A percentile compares a stretch with the other conserved stretches of the same genome.
Evolutionary conservation across 1,140 invertebrate species (phyloP).

Genomic region (Zaprionus vittiger): DNA sequence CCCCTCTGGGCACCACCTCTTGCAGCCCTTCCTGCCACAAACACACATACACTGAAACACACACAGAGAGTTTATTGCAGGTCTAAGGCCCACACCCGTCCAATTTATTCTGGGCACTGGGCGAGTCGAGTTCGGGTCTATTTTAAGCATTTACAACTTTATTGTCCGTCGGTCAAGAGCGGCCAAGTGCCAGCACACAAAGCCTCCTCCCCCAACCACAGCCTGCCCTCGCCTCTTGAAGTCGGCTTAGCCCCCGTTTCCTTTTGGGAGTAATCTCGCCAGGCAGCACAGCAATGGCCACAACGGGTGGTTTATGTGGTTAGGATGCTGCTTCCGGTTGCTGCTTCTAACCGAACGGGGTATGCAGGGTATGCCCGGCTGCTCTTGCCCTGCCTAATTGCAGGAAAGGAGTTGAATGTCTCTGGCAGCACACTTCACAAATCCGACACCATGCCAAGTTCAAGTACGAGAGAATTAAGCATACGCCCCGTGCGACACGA

Average conservation of each 20-base stretch:
- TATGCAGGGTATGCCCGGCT: background rate
- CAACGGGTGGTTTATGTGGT: slow-evolving; percentile 32
- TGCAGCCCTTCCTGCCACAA: background rate
- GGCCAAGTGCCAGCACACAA: slow-evolving; percentile 20
- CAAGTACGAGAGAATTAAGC: slow-evolving; percentile 48
- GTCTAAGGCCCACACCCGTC: slow-evolving; percentile 1
- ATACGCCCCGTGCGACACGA: slow-evolving; percentile 60
- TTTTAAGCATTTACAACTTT: slow-evolving; percentile 74
- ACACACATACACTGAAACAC: background rate
- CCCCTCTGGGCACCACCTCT: background rate
- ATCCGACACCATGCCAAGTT: slow-evolving; percentile 54
- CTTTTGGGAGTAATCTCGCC: slow-evolving; percentile 55
- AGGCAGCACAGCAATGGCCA: slow-evolving; percentile 41
- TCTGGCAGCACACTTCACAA: slow-evolving; percentile 21
- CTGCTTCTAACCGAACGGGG: background rate
- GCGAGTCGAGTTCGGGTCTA: slow-evolving; percentile 47
- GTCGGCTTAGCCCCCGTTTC: slow-evolving; percentile 32
- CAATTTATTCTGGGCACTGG: slow-evolving; percentile 31
- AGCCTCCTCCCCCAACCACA: background rate
- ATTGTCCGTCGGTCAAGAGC: slow-evolving; percentile 63
- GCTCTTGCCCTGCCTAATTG: slow-evolving; percentile 53
- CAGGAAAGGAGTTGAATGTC: slow-evolving; percentile 22
- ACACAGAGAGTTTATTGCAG: slow-evolving; percentile 11
- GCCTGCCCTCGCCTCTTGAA: background rate
- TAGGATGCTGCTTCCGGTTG: slow-evolving; percentile 16